phyloP scores from a whole-genome alignment of 1,140 invertebrate species.

The Tetramorium parvispinum region DNA sequence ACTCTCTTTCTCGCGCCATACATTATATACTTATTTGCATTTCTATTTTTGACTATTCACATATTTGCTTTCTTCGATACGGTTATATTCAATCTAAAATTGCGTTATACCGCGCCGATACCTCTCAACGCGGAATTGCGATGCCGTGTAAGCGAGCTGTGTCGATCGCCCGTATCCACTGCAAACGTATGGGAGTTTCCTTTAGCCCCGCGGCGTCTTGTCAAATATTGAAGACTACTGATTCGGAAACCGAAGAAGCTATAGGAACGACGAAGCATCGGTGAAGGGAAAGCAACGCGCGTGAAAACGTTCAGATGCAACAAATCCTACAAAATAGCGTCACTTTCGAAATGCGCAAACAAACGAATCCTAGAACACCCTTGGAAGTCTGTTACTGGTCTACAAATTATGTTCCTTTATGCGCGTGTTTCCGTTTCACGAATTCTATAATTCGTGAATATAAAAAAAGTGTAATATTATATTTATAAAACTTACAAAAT shows the following conservation, averaged over 20 bases:
- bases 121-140: conserved; percentile 20
- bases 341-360: conserved; percentile 31
- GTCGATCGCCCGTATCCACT: conserved; percentile 37
- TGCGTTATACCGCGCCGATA: conserved; percentile 34
- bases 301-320: conserved; percentile 31
- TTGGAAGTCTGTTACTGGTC: neutral
- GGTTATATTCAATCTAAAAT: conserved; percentile 35
- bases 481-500: neutral
- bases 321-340: conserved; percentile 11
- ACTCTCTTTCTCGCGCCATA: too few species aligned
- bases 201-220: conserved; percentile 55
- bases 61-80: conserved; percentile 14
- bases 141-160: conserved; percentile 27
- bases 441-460: neutral
- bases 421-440: neutral
- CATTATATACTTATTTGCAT: neutral
- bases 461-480: neutral
- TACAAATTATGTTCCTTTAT: neutral
- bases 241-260: conserved; percentile 55
- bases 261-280: conserved; percentile 22
- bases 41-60: neutral
- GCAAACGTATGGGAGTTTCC: conserved; percentile 42
- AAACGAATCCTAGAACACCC: neutral
- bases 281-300: conserved; percentile 2
- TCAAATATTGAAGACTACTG: conserved; percentile 68